Base-by-base conservation (phyloP, 2,797 vertebrate genomes). In the Alca torda region DNA sequence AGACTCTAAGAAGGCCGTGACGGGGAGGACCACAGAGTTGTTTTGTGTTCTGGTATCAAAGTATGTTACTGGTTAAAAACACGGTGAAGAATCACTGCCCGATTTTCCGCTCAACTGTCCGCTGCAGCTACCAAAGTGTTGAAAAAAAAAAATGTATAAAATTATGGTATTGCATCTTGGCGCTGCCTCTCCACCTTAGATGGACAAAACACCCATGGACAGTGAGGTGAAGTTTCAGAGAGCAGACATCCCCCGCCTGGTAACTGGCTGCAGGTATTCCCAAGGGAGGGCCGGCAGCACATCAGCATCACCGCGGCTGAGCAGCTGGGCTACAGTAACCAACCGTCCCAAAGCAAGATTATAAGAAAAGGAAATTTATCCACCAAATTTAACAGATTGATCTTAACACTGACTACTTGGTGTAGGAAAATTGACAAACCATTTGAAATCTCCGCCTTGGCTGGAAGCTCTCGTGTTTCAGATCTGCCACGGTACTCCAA, bases 31-130 rank as follows among this genome's bases (percentile, higher is more conserved):
- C 19, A 67, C 39, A 61, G 11, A 68, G 25, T 37, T 63, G 90
- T 88, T 94, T 75, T 68, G 79, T 95, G 75, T 94, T 92, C 94
- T 79, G 90, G 92, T 65, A 96, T 89, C 91, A 96, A 95, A 96
- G 75, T 75, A 64, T 74, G 84, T 89, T 59, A 91, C 96, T 79
- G 89, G 89, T 93, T 97, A 96, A 89, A 87, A 97, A 96, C 83
- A 90, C 0, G 17, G 20, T 61, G 88, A 87, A 61, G 46, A 93
- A 93, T 46, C 69, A 79, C 92, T 68, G 84, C 59, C 84, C 23
- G 4, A 64, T 73, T 67, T 10, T 75, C 72, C 90, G 37, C 54
- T 88, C 69, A 33, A 57, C 81, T 83, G 70, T 85, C 56, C 0
- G 3, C 81, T 81, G 93, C 91, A 93, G 87, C 95, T 93, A 90